Evolutionary conservation across 2,888 invertebrate species (phyloP).

Genomic region (Phasia obesa): DNA sequence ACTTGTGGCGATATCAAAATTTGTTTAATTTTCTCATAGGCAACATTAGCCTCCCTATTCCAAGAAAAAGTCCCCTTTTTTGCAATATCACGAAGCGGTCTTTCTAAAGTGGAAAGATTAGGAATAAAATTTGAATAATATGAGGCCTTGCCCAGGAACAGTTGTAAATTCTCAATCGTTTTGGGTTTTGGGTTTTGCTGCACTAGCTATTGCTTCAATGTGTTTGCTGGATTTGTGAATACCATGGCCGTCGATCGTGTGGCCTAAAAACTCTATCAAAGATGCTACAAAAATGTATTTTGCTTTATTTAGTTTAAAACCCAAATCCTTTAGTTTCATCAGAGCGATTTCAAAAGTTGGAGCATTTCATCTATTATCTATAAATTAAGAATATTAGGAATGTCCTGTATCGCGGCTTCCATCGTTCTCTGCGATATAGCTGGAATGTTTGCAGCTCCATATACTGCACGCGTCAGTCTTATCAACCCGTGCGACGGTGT

Average conservation of each 20-base stretch:
- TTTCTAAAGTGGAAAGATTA: constrained; percentile 24
- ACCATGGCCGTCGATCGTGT: constrained; percentile 26
- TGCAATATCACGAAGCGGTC: constrained; percentile 32
- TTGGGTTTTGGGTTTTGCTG: constrained; percentile 16
- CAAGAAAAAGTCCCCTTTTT: neutral
- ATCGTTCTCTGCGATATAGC: constrained; percentile 46
- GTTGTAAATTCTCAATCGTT: constrained; percentile 19
- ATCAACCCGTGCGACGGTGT: constrained; percentile 50
- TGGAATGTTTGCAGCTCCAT: constrained; percentile 39
- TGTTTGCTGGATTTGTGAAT: constrained; percentile 32
- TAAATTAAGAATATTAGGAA: constrained; percentile 26
- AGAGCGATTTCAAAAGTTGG: neutral
- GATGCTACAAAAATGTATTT: constrained; percentile 23
- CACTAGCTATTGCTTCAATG: constrained; percentile 12
- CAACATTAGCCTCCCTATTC: constrained; percentile 5
- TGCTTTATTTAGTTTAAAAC: constrained; percentile 10
- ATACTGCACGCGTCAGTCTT: constrained; percentile 33
- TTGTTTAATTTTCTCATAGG: constrained; percentile 28
- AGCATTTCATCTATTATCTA: neutral
- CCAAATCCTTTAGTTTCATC: neutral
- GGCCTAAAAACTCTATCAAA: constrained; percentile 16
- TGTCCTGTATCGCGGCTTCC: neutral
- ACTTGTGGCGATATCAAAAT: constrained; percentile 40
- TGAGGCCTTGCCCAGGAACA: constrained; percentile 34
- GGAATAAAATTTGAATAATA: constrained; percentile 39